Percentiles rank a stretch among this genome's conserved stretches.
phyloP scores from a whole-genome alignment of 2,888 invertebrate genomes.

The Microctonus aethiopoides region DNA sequence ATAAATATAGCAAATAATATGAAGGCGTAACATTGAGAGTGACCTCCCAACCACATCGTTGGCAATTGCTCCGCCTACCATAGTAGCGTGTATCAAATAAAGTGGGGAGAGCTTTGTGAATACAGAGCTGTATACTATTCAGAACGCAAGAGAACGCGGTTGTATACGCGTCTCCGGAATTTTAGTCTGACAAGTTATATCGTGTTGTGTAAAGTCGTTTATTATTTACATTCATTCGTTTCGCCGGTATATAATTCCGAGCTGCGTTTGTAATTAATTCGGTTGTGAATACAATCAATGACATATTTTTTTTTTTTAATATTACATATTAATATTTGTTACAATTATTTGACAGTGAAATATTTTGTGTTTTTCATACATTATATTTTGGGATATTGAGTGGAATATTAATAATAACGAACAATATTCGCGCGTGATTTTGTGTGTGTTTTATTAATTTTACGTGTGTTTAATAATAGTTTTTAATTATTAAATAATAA shows the following conservation, averaged over 20 bases:
- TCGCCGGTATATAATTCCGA: no score
- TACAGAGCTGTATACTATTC: constrained; percentile 41
- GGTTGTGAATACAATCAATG: no score
- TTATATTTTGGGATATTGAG: no score
- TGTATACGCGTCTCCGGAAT: constrained; percentile 52
- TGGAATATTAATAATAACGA: background rate
- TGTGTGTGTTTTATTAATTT: background rate
- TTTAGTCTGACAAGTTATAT: constrained; percentile 30
- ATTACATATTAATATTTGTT: no score
- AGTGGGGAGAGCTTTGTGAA: constrained; percentile 31
- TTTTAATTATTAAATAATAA: background rate
- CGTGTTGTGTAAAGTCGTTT: background rate
- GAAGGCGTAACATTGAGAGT: constrained; percentile 39
- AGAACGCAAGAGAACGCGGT: constrained; percentile 61
- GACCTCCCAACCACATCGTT: constrained; percentile 33
- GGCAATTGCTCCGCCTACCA: constrained; percentile 30
- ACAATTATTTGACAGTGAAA: no score
- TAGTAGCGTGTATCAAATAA: constrained; percentile 1
- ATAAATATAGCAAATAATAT: constrained; percentile 5
- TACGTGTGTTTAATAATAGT: background rate
- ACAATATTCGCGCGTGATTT: background rate
- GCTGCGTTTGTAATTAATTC: background rate
- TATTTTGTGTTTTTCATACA: no score
- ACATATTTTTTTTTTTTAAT: no score
- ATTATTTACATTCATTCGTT: background rate